Base-by-base conservation (phyloP, 2,888 invertebrate species). In the Coelogynopora nodosa region DNA sequence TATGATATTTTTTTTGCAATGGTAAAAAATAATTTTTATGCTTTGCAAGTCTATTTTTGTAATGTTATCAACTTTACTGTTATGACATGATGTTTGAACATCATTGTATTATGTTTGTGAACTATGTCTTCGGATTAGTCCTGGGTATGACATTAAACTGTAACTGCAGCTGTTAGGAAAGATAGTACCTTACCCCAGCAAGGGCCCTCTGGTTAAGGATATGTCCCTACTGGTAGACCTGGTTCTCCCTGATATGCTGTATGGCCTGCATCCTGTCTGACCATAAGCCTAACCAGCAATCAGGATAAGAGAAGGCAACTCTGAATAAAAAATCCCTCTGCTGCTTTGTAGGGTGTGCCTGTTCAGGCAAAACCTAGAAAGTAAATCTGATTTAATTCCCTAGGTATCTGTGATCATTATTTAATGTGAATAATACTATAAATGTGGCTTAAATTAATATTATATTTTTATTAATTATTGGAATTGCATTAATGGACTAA, bases 201-300 rank as follows among this genome's bases (percentile, higher is more conserved):
- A 74, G 74, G 74, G 74, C 27, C 74, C 74, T 74, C 27, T 74
- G 74, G 74, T 26, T 74, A 74, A 74, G 74, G 74, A 74, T 74
- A 74, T 74, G 74, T 74, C 74, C 74, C 74, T 5, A 74, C 74
- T 74, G 27, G 74, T 74, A 74, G 74, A 74, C 74, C 74, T 74
- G 74, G 74, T 74, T 26, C 74, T 74, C 27, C 74, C 27, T 74
- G 27, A 2, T 23, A 23, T 23, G 74, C 27, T 74, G 74, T 74
- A 74, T 74, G 74, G 74, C 18, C 74, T 26, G 74, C 74, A 74
- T 74, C 74, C 74, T 74, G 74, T 74, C 74, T 26, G 74, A 26
- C 74, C 74, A 74, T 74, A 74, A 74, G 74, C 74, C 74, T 74
- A 74, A 26, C 74, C 74, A 26, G 74, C 74, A 74, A 23, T 74